Evolutionary conservation across 2,113 vertebrate species (phyloP).

Genomic region (Thomomys bottae): DNA sequence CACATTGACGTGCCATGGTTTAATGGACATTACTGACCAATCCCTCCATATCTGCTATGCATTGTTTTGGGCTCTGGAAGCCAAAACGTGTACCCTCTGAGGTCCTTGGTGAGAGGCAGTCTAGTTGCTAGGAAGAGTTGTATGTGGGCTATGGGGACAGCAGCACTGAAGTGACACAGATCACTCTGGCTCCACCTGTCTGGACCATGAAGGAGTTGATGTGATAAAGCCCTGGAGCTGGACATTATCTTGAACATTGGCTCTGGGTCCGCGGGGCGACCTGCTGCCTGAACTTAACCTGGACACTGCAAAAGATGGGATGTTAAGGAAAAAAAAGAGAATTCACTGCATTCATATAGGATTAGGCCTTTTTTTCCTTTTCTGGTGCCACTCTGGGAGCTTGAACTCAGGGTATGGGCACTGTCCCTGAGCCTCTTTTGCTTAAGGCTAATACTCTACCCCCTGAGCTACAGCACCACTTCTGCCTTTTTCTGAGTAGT

Average conservation of each 20-base stretch:
- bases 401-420: too few relatives aligned
- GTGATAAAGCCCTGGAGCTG: not conserved
- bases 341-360: too few relatives aligned
- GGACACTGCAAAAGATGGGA: not conserved
- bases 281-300: not conserved
- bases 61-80: not conserved
- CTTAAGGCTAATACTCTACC: too few relatives aligned
- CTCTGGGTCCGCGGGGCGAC: not conserved
- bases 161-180: not conserved
- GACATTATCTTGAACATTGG: fast-evolving
- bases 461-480: too few relatives aligned
- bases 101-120: not conserved
- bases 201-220: not conserved
- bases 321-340: not conserved
- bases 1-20: not conserved
- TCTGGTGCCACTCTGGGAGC: too few relatives aligned
- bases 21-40: not conserved
- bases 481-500: too few relatives aligned
- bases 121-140: fast-evolving
- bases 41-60: not conserved
- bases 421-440: too few relatives aligned
- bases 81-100: not conserved
- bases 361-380: too few relatives aligned
- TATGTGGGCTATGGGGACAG: too few relatives aligned
- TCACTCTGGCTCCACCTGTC: not conserved